Evolutionary conservation across 2,797 vertebrate genomes (phyloP), one percentile per base, ranked within the genome.

Genomic region (Sylvilagus floridanus): DNA sequence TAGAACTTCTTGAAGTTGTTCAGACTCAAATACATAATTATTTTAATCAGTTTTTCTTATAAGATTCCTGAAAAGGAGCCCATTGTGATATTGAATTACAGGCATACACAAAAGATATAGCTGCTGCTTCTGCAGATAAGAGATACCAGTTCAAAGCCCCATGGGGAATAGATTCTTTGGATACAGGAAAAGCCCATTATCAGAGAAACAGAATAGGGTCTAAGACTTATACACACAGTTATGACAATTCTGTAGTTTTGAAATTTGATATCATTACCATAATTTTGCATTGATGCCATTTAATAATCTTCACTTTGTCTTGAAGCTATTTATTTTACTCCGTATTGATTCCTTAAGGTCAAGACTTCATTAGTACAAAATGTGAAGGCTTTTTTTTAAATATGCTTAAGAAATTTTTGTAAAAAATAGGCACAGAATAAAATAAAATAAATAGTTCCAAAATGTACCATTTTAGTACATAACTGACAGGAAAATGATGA

Each of bases 121-220:
- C 4, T 93, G 1, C 7, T 68, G 26, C 2, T 22, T 91, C 82
- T 30, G 0, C 9, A 84, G 32, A 78, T 60, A 95, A 82, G 42
- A 96, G 73, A 77, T 42, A 75, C 42, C 57, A 86, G 12, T 47
- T 82, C 14, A 95, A 78, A 71, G 89, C 86, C 26, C 8, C 77
- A 50, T 0, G 86, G 84, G 4, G 4, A 5, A 19, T 42, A 60
- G 21, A 93, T 84, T 81, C 54, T 79, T 94, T 68, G 30, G 30
- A 92, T 62, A 90, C 4, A 66, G 50, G 12, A 95, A 98, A 94
- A 57, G 0, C 16, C 42, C 16, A 94, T 77, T 96, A 90, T 90
- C 32, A 94, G 2, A 65, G 91, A 95, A 93, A 96, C 35, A 60
- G 2, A 4, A 13, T 13, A 88, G n/a, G 22, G 35, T 69, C 63